phyloP scores from a whole-genome alignment of 2,797 vertebrate genomes.

The Hylomyscus alleni region DNA sequence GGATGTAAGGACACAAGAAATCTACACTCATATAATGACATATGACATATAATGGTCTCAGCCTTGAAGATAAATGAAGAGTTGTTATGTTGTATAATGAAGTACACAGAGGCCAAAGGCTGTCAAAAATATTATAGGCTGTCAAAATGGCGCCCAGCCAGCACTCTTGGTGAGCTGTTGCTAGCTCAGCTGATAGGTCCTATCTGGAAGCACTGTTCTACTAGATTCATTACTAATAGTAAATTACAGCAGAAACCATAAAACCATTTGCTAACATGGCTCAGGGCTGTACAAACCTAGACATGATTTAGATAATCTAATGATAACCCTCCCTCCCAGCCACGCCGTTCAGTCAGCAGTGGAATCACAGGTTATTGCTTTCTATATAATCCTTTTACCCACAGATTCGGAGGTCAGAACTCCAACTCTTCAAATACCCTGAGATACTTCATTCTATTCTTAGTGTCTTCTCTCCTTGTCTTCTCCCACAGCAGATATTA shows the following conservation, averaged over 20 bases:
- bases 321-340: slow-evolving; percentile 25
- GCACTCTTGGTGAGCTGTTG: neutral
- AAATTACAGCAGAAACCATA: slow-evolving; percentile 1
- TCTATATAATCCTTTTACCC: neutral
- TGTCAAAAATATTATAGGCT: neutral
- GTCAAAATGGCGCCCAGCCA: slow-evolving; percentile 45
- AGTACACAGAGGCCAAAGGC: neutral
- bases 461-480: neutral
- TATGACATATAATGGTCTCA: slow-evolving; percentile 56
- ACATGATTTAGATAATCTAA: slow-evolving; percentile 24
- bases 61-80: slow-evolving; percentile 42
- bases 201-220: slow-evolving; percentile 30
- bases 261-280: slow-evolving; percentile 40
- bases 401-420: neutral
- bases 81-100: slow-evolving; percentile 44
- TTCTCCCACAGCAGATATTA: slow-evolving; percentile 36
- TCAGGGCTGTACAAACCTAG: neutral
- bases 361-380: slow-evolving; percentile 45
- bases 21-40: no score
- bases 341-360: neutral
- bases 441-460: slow-evolving; percentile 31
- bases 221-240: slow-evolving; percentile 24
- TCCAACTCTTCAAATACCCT: neutral
- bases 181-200: neutral
- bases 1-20: neutral